phyloP scores from a whole-genome alignment of 1,140 invertebrate genomes.

The Zaprionus gabonicus region DNA sequence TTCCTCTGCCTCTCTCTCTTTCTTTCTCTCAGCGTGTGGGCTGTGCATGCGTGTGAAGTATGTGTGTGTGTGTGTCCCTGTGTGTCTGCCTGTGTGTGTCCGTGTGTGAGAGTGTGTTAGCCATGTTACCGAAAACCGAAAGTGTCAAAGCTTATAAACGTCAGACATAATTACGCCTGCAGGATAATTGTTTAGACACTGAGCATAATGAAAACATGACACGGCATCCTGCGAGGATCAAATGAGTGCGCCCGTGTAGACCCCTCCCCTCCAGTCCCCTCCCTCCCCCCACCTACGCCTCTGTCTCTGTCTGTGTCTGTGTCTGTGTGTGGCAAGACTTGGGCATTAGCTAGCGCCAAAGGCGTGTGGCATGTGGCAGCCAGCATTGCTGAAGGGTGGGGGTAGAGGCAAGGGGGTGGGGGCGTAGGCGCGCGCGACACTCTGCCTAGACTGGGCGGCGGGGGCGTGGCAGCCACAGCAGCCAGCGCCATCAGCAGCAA shows the following conservation, averaged over 20 bases:
- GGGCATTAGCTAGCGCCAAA: constrained; percentile 68
- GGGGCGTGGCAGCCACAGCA: not conserved
- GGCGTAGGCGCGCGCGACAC: not conserved
- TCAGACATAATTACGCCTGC: constrained; percentile 82
- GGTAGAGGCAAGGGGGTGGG: not conserved
- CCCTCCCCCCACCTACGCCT: not conserved
- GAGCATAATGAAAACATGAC: constrained; percentile 84
- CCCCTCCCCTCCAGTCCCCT: not conserved
- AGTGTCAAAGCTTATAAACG: constrained; percentile 84
- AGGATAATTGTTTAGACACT: constrained; percentile 84
- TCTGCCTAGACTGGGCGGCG: not conserved
- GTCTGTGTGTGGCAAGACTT: constrained; percentile 50
- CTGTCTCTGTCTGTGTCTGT: constrained; percentile 7
- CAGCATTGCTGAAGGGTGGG: not conserved
- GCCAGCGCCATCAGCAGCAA: not conserved
- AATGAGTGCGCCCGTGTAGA: constrained; percentile 27
- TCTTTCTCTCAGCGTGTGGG: not conserved
- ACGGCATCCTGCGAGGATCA: constrained; percentile 81
- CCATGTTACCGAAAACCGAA: constrained; percentile 79
- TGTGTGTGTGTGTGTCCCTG: constrained; percentile 29
- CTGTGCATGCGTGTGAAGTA: not conserved
- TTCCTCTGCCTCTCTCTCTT: not conserved
- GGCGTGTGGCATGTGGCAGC: constrained; percentile 44
- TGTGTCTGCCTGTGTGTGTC: too few relatives aligned
- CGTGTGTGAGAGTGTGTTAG: constrained; percentile 22